Base-by-base conservation (phyloP, 2,113 vertebrate genomes). In the Opisthocomus hoazin region DNA sequence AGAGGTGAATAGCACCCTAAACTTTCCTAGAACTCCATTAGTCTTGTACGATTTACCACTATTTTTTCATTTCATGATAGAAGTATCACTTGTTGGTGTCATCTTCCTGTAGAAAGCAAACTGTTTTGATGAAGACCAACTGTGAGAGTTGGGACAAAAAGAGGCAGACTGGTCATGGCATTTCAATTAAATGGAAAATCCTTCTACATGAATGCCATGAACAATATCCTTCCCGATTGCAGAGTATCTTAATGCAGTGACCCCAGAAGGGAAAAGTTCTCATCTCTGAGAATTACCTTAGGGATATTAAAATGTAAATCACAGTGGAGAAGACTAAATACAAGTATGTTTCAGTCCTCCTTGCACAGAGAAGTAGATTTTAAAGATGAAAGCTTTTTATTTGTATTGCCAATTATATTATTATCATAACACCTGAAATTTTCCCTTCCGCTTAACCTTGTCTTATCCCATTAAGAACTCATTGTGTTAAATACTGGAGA, bases 71-170 rank as follows among this genome's bases (percentile, higher is more conserved):
- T 91, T 84, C n/a, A 22, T 32, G 37, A 65, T 84, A 64, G 39
- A 87, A 88, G 43, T 75, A 61, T 79, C 90, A 89, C 54, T 91
- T 82, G 24, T 77, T 91, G 65, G 57, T 83, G 53, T 92, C 48
- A 64, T 96, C 81, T 85, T 94, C 32, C 58, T 45, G 50, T 60
- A 68, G 69, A 83, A 94, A 90, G 73, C 4, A 93, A 96, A 94
- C 93, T 93, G 34, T 78, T 93, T 91, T 97, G 92, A 97, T 96
- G 95, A 96, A 95, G 41, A 57, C 53, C 84, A 66, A 68, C 81
- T 89, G 27, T 27, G 46, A 34, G 51, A 73, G 27, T 51, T 78
- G 83, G 80, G 75, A 41, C 17, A 4, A 58, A 79, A 75, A 86
- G 90, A 84, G 19, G n/a, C 46, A 70, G 54, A n/a, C 45, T 65